Base-by-base conservation (phyloP, 2,888 invertebrate genomes). In the Hyposoter didymator region DNA sequence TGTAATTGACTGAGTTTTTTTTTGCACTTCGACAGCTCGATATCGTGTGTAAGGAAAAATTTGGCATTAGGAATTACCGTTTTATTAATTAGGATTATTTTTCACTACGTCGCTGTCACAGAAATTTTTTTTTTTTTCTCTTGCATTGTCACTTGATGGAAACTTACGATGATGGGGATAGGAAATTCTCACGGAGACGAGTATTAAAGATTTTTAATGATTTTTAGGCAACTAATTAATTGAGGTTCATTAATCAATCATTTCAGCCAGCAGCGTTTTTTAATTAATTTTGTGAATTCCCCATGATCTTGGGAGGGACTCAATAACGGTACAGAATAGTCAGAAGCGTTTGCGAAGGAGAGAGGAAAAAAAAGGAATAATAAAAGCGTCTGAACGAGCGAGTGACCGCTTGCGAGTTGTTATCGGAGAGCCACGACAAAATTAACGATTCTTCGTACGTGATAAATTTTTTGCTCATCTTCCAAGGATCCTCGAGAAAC, bases 361-460 rank as follows among this genome's bases (percentile, higher is more conserved):
- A 19, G 19, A 43, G 2, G 7, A 39, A 35, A 62, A 59, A 74
- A 43, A 43, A 12, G 7, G 19, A 28, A 22, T 49, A 10, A 55
- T 14, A 19, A 55, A 39, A 72, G 10, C n/a, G 70, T 35, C 32
- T 3, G 14, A 73, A 47, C 39, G 39, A 73, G 49, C 14, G 66
- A 47, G 28, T 76, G 28, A 19, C 22, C 39, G 52, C 43, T 22
- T 73, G 14, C 28, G 8, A 47, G 14, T 19, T 32, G 4, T 62
- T n/a, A 75, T 43, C 35, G 72, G 6, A 17, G n/a, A 72, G 49
- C 72, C 22, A 12, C 47, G 35, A 6, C 19, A 39, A 35, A 52
- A 67, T 67, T 52, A 67, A 67, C 52, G 39, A 67, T 43, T 78
- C 17, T 39, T 67, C 76, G n/a, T 28, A 14, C n/a, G 17, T 19